These are phyloP conservation scores for Dicyrtomina minuta DNA, from an alignment of 2,888 invertebrate species.

Conservation along the genomic window DNA sequence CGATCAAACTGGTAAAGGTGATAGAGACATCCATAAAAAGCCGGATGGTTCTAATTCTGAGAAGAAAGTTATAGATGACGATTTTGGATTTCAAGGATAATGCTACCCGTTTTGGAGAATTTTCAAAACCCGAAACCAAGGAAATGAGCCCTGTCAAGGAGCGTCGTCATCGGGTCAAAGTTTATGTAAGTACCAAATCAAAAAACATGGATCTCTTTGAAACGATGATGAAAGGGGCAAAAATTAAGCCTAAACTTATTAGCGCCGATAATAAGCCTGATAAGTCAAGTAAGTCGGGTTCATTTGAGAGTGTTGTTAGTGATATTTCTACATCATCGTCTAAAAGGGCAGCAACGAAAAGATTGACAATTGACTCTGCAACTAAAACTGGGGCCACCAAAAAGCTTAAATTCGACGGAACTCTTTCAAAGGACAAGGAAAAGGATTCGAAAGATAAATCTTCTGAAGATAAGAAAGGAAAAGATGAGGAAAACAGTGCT, in stretches of 20 bases:
- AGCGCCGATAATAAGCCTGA: conserved; percentile 37
- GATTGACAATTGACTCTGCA: conserved; percentile 42
- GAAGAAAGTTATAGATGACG: conserved; percentile 29
- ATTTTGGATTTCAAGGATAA: conserved; percentile 4
- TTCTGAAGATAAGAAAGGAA: conserved; percentile 38
- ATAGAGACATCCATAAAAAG: conserved; percentile 28
- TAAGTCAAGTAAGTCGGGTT: conserved; percentile 15
- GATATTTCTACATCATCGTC: neutral
- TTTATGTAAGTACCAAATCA: conserved; percentile 44
- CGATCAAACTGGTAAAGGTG: conserved; percentile 2
- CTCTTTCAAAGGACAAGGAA: conserved; percentile 13
- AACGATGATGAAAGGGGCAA: conserved; percentile 43
- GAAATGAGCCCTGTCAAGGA: conserved; percentile 21
- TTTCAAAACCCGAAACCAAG: neutral
- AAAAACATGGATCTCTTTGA: conserved; percentile 45
- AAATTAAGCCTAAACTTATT: conserved; percentile 29
- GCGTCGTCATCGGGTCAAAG: conserved; percentile 43
- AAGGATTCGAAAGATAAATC: conserved; percentile 25
- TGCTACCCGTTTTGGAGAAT: conserved; percentile 2
- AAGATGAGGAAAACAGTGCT: conserved; percentile 54
- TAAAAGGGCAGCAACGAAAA: conserved; percentile 23
- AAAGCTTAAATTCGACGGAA: conserved; percentile 42
- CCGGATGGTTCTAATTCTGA: conserved; percentile 15
- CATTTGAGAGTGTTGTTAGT: conserved; percentile 15
- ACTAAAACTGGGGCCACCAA: conserved; percentile 45